Evolutionary conservation across 2,113 vertebrate genomes (phyloP), one percentile per base, ranked within the genome.

Genomic region (Sphaerodactylus townsendi): DNA sequence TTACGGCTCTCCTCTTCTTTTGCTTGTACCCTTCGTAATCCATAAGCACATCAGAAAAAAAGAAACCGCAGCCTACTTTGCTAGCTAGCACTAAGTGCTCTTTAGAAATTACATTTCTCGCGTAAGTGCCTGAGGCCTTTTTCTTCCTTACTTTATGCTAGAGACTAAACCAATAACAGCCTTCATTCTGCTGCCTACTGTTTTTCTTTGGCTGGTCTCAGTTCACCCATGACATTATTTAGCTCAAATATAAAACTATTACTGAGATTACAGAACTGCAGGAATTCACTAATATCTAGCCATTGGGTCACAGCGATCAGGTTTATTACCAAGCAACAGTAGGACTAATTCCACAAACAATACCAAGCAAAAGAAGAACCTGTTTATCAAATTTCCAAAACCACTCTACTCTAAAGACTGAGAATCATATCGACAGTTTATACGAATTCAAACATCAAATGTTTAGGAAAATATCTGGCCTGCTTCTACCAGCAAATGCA

Each of bases 281-380:
- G 39, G 82, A 92, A 92, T 87, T 82, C 88, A 86, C 82, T 87
- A 73, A 62, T 82, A 81, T 72, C 65, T 72, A 94, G 73, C 82
- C 81, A 87, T 76, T 56, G 74, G 90, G 90, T 88, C 75, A 0
- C 68, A 81, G 85, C 46, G 88, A 92, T 89, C 85, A 81, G 86
- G 89, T 90, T 93, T 93, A 93, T 90, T 93, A 93, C 93, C 88
- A 90, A 94, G 79, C 92, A 89, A 89, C 81, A 90, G 89, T n/a
- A 83, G 92, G 56, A 94, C 93, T 90, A 92, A 91, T 93, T 91
- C 85, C 53, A 69, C 30, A 44, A 89, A 93, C 83, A 84, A 86
- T 79, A 92, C 87, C 72, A 87, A 64, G 56, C 77, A 80, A 1
- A 76, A 53, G 8, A 65, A 56, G 53, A 77, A 41, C 50, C 28